A percentile compares a stretch with the other conserved stretches of the same genome.
Conservation (phyloP, 2,888 invertebrate species). For the Pristionchus fissidentatus region DNA sequence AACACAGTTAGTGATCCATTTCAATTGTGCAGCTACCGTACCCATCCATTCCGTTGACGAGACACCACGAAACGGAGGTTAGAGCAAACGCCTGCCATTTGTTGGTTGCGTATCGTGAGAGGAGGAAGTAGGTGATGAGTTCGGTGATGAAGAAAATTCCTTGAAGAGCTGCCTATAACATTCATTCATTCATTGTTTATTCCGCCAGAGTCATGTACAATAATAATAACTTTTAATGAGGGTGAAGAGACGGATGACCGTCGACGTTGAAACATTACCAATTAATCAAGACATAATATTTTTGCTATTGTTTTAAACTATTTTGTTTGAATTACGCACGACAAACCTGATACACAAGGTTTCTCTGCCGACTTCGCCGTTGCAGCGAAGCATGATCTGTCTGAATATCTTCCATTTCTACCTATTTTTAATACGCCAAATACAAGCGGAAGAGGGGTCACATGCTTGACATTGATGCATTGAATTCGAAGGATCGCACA, state of each 20-base stretch:
- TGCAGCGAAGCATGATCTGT: background rate
- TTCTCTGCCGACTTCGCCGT: background rate
- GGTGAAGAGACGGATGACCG: no score
- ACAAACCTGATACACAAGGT: slow-evolving; percentile 1
- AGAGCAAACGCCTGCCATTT: slow-evolving; percentile 17
- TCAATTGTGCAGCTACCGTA: no score
- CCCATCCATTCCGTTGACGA: slow-evolving; percentile 21
- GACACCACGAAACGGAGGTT: slow-evolving; percentile 5
- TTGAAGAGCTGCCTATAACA: background rate
- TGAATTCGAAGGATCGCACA: background rate
- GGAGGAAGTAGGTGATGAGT: background rate
- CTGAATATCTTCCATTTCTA: background rate
- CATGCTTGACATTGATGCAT: background rate
- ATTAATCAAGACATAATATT: no score
- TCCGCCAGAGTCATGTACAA: no score
- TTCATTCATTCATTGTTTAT: background rate
- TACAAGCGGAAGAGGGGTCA: background rate
- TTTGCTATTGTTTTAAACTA: no score
- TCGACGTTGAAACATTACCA: no score
- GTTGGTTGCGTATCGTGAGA: background rate
- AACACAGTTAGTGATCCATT: no score
- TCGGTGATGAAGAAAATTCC: background rate
- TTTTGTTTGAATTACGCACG: no score
- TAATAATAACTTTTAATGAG: no score
- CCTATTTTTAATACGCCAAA: background rate